Percentiles rank a stretch among this genome's conserved stretches.
phyloP scores from a whole-genome alignment of 2,113 vertebrate genomes.

The Collichthys lucidus region DNA sequence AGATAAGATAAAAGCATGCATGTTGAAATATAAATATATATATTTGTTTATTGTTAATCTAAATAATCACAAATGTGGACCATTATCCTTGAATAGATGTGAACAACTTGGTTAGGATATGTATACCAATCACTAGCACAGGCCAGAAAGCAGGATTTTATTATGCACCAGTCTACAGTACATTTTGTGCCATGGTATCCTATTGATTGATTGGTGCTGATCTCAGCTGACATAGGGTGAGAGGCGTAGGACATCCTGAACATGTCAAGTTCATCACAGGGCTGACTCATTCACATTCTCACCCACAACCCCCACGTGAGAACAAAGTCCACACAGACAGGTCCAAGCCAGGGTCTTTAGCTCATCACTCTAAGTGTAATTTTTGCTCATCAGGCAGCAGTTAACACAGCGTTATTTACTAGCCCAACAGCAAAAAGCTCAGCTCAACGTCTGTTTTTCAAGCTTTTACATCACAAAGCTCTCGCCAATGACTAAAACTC shows the following conservation, averaged over 20 bases:
- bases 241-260: no score
- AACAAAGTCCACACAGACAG: no score
- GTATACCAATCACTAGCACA: background rate
- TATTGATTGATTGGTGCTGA: background rate
- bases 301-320: no score
- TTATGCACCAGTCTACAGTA: slow-evolving; percentile 9
- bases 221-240: no score
- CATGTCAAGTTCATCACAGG: no score
- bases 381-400: background rate
- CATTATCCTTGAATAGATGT: background rate
- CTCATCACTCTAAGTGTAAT: background rate
- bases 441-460: no score
- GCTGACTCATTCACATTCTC: no score
- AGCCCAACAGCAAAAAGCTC: no score
- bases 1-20: background rate
- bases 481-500: no score
- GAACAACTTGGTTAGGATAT: background rate
- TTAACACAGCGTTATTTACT: background rate
- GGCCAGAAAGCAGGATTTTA: slow-evolving; percentile 9
- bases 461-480: no score
- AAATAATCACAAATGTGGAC: background rate
- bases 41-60: slow-evolving; percentile 11
- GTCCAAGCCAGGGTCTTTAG: no score
- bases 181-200: background rate
- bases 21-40: no score